Percentiles rank a stretch among this genome's conserved stretches.
phyloP scores from a whole-genome alignment of 2,888 invertebrate species.

The Lochmaea crataegi region DNA sequence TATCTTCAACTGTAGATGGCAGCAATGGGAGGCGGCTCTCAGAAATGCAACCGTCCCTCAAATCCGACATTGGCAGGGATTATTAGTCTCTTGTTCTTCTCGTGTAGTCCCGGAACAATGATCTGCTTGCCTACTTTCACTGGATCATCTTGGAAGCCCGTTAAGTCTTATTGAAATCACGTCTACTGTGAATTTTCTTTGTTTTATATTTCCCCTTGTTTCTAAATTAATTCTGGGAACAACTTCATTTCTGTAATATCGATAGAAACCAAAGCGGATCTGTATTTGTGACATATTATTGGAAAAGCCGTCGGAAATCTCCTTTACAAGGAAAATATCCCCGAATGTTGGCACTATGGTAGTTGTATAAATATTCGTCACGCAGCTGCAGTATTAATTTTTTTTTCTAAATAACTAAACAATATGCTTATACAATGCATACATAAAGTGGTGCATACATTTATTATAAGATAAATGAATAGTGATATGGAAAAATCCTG shows the following conservation, averaged over 20 bases:
- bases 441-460: too few species aligned
- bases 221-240: not conserved
- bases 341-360: too few species aligned
- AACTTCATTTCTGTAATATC: not conserved
- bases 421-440: too few species aligned
- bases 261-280: not conserved
- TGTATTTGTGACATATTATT: not conserved
- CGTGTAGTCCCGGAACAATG: conserved; percentile 42
- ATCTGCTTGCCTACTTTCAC: conserved; percentile 38
- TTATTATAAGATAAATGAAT: too few species aligned
- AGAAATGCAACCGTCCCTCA: conserved; percentile 48
- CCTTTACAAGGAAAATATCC: too few species aligned
- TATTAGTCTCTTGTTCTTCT: conserved; percentile 57
- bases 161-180: conserved; percentile 47
- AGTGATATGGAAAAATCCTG: too few species aligned
- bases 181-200: conserved; percentile 13
- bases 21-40: conserved; percentile 34
- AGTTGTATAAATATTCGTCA: too few species aligned
- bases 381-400: too few species aligned
- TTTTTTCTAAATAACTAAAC: too few species aligned
- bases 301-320: too few species aligned
- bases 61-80: conserved; percentile 58
- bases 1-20: conserved; percentile 38
- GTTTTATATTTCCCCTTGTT: conserved; percentile 8
- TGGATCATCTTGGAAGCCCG: conserved; percentile 45